Percentiles rank a stretch among this genome's conserved stretches.
Conservation (phyloP, 2,113 vertebrate genomes). For the Chloropsis hardwickii region DNA sequence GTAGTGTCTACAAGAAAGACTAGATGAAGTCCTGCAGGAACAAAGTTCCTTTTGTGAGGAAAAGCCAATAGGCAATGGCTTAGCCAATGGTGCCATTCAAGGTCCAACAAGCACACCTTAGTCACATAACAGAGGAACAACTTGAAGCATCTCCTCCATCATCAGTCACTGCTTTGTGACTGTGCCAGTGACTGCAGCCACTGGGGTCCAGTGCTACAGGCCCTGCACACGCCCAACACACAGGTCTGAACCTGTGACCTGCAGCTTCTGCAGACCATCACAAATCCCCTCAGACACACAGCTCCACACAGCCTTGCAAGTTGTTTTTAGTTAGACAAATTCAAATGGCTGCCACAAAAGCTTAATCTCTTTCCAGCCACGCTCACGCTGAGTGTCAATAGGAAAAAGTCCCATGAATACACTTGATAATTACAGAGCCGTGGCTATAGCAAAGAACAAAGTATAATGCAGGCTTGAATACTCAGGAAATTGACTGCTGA, state of each 20-base stretch:
- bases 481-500: slow-evolving; percentile 63
- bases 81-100: background rate
- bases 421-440: slow-evolving; percentile 33
- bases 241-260: background rate
- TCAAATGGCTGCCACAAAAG: slow-evolving; percentile 51
- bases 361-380: slow-evolving; percentile 50
- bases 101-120: background rate
- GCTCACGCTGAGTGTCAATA: slow-evolving; percentile 45
- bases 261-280: background rate
- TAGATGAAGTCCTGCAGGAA: background rate
- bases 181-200: background rate
- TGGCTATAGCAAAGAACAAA: slow-evolving; percentile 60
- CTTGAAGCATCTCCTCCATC: background rate
- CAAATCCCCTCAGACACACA: background rate
- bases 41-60: background rate
- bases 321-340: slow-evolving; percentile 29
- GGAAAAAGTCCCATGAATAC: slow-evolving; percentile 59
- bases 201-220: background rate
- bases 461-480: slow-evolving; percentile 55
- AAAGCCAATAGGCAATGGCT: background rate
- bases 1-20: background rate
- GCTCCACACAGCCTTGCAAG: background rate
- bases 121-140: background rate
- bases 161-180: background rate
- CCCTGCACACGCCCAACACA: background rate